These are phyloP conservation scores for Corythornis vintsioides DNA, from an alignment of 2,113 vertebrate genomes.

Conservation along the genomic window DNA sequence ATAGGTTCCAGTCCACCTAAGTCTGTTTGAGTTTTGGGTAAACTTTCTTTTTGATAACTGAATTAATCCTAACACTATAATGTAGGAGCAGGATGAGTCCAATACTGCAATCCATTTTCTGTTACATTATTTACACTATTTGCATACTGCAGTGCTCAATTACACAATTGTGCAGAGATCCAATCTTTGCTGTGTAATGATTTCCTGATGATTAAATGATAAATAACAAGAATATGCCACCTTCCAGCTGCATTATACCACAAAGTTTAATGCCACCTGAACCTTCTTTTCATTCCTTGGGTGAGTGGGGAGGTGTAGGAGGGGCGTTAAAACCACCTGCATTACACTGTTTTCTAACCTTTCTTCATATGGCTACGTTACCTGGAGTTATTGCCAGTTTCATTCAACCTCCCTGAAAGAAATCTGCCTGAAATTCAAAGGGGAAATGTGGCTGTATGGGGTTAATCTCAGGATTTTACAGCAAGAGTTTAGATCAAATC, in stretches of 20 bases:
- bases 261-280: slow-evolving; percentile 65
- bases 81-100: background rate
- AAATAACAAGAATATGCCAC: slow-evolving; percentile 84
- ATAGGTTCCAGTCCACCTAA: background rate
- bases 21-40: background rate
- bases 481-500: slow-evolving; percentile 58
- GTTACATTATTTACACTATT: slow-evolving; percentile 80
- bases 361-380: background rate
- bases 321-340: background rate
- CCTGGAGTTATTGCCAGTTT: background rate
- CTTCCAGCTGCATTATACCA: slow-evolving; percentile 62
- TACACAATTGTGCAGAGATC: slow-evolving; percentile 80
- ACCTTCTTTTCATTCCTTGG: background rate
- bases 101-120: slow-evolving; percentile 41
- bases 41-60: background rate
- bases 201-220: slow-evolving; percentile 89
- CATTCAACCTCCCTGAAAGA: slow-evolving; percentile 8
- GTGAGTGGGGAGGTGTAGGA: background rate
- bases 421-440: slow-evolving; percentile 25
- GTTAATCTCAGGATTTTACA: slow-evolving; percentile 69
- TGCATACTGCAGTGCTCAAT: slow-evolving; percentile 81
- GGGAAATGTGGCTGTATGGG: slow-evolving; percentile 6
- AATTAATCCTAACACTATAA: background rate
- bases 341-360: background rate
- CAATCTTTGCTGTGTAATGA: slow-evolving; percentile 83